Base-by-base conservation (phyloP, 1,140 invertebrate species). In the Leptinotarsa lineolata region DNA sequence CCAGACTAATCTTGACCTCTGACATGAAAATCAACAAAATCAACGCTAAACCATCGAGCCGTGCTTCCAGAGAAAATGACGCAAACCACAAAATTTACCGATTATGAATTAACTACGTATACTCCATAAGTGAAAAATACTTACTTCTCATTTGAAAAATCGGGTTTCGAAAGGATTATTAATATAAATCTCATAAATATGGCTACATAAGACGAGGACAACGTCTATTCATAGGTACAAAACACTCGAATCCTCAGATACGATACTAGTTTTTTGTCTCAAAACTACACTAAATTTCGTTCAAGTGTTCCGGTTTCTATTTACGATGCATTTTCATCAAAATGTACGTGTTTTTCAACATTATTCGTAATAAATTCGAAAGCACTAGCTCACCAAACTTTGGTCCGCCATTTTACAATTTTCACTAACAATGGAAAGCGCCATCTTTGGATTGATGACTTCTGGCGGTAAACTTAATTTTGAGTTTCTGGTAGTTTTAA, bases 141-240 rank as follows among this genome's bases (percentile, higher is more conserved):
- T 82, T 72, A 80, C 80, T 72, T 81, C 78, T 82, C 77, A 81
- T 77, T 81, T 59, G 73, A 79, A 76, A 80, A 61, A 69, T 39
- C 59, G 64, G 63, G 71, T 68, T 75, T 75, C 72, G 60, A 68
- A 30, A 70, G 74, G 70, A 67, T 76, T 76, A 74, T 77, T 75
- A 73, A 74, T 75, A 75, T 79, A 73, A 74, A 76, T 63, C 76
- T 81, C 70, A 76, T 80, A 81, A 83, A 83, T 82, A 83, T 83
- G 81, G 81, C 81, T 83, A 77, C 81, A 79, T 77, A 48, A 78
- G 75, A 73, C 76, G 30, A 64, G 76, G 76, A 70, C 65, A 76
- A 72, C 45, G 75, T 77, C 75, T 74, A 72, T 74, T 79, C 74
- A 77, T 72, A 30, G 61, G 58, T 44, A 77, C 22, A 44, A 73